Evolutionary conservation across 92 coral and sea anemone species (phyloP).

Genomic region (Porites cylindrica): DNA sequence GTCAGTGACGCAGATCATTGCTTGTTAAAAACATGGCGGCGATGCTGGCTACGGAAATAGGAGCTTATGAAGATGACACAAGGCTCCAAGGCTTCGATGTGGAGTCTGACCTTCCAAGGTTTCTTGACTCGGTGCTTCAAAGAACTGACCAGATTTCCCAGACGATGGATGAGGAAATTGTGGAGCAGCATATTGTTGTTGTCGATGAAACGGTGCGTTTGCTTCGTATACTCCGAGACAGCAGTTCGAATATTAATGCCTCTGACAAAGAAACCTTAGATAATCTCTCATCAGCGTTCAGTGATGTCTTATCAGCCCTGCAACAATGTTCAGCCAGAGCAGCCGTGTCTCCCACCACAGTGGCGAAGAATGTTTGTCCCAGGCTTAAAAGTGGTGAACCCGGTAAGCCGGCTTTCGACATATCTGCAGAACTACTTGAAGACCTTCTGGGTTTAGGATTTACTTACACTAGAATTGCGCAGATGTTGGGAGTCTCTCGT

Average conservation of each 20-base stretch:
- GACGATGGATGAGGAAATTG: not conserved
- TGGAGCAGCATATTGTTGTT: not conserved
- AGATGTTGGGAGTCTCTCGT: no score
- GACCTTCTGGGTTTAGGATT: slow-evolving; percentile 28
- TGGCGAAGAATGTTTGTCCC: slow-evolving; percentile 26
- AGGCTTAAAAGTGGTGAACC: slow-evolving; percentile 16
- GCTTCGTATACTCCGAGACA: slow-evolving; percentile 22
- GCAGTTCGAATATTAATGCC: slow-evolving; percentile 4
- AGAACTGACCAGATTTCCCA: no score
- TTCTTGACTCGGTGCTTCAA: no score
- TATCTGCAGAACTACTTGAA: not conserved
- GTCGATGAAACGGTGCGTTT: no score
- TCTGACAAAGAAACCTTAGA: slow-evolving; percentile 1
- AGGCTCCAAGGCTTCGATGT: slow-evolving; percentile 8
- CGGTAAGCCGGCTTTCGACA: slow-evolving; percentile 29
- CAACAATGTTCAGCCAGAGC: slow-evolving; percentile 24
- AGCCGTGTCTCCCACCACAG: slow-evolving; percentile 33
- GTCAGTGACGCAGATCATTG: slow-evolving; percentile 28
- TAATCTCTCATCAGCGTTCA: slow-evolving; percentile 36
- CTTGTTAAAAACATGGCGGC: slow-evolving; percentile 22
- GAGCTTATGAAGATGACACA: slow-evolving; percentile 10
- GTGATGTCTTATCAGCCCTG: slow-evolving; percentile 18
- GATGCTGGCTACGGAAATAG: not conserved
- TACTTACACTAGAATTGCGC: no score
- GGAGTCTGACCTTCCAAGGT: no score